Evolutionary conservation across 1,140 invertebrate species (phyloP), one percentile per base, ranked within the genome.

Genomic region (Anadara kagoshimensis): DNA sequence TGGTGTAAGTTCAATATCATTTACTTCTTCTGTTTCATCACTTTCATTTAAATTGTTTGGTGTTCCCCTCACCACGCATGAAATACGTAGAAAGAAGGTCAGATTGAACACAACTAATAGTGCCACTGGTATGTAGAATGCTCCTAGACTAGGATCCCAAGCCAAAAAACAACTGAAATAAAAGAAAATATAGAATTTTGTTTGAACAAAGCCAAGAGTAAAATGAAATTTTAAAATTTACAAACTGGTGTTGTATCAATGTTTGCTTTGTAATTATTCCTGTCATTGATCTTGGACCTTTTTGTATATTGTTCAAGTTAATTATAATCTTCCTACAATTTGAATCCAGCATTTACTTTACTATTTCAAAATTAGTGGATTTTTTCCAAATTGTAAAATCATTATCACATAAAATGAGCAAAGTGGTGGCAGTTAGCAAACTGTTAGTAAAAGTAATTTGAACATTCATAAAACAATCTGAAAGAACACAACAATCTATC

Each of bases 121-220:
- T 1, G 91, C 91, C 0, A 93, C 93, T 0, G 95, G 95, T 16
- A 95, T 92, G 78, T 95, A 93, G 29, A 97, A 90, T 0, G 95
- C 94, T 75, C 93, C 94, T 26, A 97, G 88, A 44, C 94, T 93
- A 0, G 95, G 94, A 0, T 93, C 92, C 41, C 93, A 93, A 61
- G 93, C 92, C 5, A 97, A 89, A 78, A 96, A 97, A 85, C 96
- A 97, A 84, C 88, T 90, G 82, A 65, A 87, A 85, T n/a, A 66
- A 57, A 65, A 41, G 29, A 56, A 59, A 64, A 72, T 14, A 63
- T 20, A 53, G n/a, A 26, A 44, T 56, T 10, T 44, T 41, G 22
- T 20, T 36, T 36, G 29, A 36, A n/a, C n/a, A 69, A 18, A 62
- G 16, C 22, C 59, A n/a, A 49, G 16, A 58, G 5, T 14, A 11